Conservation (phyloP, 2,888 invertebrate genomes). For the Callimorpha dominula region DNA sequence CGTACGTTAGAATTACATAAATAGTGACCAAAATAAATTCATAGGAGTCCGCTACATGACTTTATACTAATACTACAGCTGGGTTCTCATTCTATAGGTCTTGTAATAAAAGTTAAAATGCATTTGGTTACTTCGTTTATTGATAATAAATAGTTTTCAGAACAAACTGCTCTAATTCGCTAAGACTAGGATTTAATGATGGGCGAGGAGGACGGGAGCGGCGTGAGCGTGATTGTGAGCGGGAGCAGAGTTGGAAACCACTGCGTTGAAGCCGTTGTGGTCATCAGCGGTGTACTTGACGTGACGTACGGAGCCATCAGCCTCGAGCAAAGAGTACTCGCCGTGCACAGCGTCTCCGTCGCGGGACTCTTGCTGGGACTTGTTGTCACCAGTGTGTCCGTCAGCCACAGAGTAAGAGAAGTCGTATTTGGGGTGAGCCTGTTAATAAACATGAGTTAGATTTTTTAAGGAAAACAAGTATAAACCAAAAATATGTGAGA, state of each 20-base stretch:
- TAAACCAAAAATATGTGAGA: not conserved
- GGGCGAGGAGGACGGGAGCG: conserved; percentile 57
- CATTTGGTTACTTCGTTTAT: conserved; percentile 16
- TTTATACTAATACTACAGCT: not conserved
- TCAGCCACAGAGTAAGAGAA: conserved; percentile 87
- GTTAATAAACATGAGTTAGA: conserved; percentile 18
- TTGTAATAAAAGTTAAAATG: conserved; percentile 5
- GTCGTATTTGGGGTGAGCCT: conserved; percentile 86
- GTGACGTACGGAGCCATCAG: conserved; percentile 85
- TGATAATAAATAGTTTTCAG: conserved; percentile 15
- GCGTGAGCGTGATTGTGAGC: conserved; percentile 53
- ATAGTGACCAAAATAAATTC: too few relatives aligned
- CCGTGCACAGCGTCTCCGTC: conserved; percentile 89
- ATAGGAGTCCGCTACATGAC: not conserved
- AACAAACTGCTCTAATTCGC: conserved; percentile 21
- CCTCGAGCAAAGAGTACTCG: conserved; percentile 75
- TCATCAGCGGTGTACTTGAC: conserved; percentile 86
- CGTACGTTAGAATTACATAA: too few relatives aligned
- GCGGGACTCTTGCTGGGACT: conserved; percentile 86
- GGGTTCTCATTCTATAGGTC: not conserved
- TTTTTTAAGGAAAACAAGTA: not conserved
- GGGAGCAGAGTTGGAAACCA: conserved; percentile 74
- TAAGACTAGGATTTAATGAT: conserved; percentile 56
- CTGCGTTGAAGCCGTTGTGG: conserved; percentile 79
- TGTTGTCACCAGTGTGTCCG: conserved; percentile 87